Evolutionary conservation across 2,797 vertebrate species (phyloP).

Genomic region (Carapus acus): DNA sequence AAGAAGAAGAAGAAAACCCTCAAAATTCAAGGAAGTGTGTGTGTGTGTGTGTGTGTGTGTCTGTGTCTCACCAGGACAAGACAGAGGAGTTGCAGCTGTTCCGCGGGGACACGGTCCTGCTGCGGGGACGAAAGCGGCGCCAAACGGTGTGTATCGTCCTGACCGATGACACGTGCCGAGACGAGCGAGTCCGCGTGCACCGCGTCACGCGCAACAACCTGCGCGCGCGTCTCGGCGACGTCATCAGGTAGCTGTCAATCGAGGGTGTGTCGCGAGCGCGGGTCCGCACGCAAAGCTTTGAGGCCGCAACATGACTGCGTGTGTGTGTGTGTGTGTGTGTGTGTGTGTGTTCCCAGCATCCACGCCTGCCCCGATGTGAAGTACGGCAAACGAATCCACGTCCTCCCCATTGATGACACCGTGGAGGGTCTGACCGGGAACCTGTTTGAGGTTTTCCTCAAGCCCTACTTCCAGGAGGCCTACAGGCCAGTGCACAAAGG

Average conservation of each 20-base stretch:
- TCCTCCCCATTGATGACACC: slow-evolving; percentile 93
- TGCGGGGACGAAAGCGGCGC: slow-evolving; percentile 67
- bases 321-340: slow-evolving; percentile 2
- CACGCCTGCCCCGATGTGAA: slow-evolving; percentile 94
- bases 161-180: slow-evolving; percentile 63
- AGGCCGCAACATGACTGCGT: no score
- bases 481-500: slow-evolving; percentile 93
- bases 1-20: no score
- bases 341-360: slow-evolving; percentile 71
- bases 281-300: no score
- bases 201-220: slow-evolving; percentile 74
- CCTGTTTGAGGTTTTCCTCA: slow-evolving; percentile 94
- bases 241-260: slow-evolving; percentile 64
- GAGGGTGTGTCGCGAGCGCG: neutral
- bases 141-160: slow-evolving; percentile 73
- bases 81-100: slow-evolving; percentile 77
- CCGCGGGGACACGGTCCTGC: slow-evolving; percentile 71
- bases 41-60: slow-evolving; percentile 14
- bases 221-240: slow-evolving; percentile 72
- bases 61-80: slow-evolving; percentile 60
- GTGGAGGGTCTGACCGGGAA: slow-evolving; percentile 93
- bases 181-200: slow-evolving; percentile 69
- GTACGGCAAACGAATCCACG: slow-evolving; percentile 90
- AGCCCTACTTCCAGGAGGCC: slow-evolving; percentile 92
- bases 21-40: neutral